Percentiles rank a stretch among this genome's conserved stretches.
Conservation (phyloP, 2,888 invertebrate genomes). For the Drosophila rellima region DNA sequence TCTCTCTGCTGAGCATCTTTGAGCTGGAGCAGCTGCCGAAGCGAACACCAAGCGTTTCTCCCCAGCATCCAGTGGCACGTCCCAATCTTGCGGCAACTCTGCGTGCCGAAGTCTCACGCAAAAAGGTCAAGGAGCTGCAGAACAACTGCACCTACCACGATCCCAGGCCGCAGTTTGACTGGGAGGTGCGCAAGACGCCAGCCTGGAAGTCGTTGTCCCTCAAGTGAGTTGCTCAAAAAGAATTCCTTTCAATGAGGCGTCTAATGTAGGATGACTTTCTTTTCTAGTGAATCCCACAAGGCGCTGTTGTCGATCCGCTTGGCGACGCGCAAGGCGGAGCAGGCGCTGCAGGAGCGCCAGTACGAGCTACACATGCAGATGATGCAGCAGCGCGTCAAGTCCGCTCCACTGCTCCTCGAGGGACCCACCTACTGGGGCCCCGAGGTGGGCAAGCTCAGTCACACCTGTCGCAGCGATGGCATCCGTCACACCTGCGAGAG, state of each 20-base stretch:
- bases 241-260: background rate
- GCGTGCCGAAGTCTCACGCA: slow-evolving; percentile 82
- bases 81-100: slow-evolving; percentile 85
- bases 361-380: slow-evolving; percentile 85
- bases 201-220: slow-evolving; percentile 85
- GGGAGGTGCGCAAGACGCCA: slow-evolving; percentile 85
- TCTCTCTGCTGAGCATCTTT: slow-evolving; percentile 64
- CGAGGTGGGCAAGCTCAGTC: slow-evolving; percentile 83
- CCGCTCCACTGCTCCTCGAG: slow-evolving; percentile 84
- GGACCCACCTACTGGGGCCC: slow-evolving; percentile 84
- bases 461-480: slow-evolving; percentile 81
- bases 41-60: slow-evolving; percentile 67
- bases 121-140: slow-evolving; percentile 82
- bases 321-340: slow-evolving; percentile 85
- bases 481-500: slow-evolving; percentile 75
- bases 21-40: slow-evolving; percentile 51
- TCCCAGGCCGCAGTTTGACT: slow-evolving; percentile 79
- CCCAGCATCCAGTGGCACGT: slow-evolving; percentile 84
- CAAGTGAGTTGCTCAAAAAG: slow-evolving; percentile 68
- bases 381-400: slow-evolving; percentile 85
- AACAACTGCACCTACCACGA: slow-evolving; percentile 80
- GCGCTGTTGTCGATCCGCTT: slow-evolving; percentile 83
- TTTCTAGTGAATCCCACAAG: slow-evolving; percentile 83
- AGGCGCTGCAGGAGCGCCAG: slow-evolving; percentile 83
- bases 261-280: background rate